Conservation (phyloP, 2,113 vertebrate species). For the Halcyon senegalensis region DNA sequence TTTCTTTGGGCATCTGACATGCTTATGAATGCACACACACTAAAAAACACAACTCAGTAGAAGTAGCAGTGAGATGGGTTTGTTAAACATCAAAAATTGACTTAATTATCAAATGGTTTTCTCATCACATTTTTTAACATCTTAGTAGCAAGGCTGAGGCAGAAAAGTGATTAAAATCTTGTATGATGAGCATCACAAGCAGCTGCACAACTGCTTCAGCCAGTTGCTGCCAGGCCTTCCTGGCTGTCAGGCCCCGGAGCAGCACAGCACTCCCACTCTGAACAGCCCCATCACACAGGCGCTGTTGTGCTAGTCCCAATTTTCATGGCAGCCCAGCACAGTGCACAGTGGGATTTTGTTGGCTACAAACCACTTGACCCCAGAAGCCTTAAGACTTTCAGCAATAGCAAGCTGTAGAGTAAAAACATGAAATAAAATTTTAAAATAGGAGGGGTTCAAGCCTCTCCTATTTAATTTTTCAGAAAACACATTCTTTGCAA, state of each 20-base stretch:
- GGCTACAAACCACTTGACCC: neutral
- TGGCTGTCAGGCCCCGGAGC: neutral
- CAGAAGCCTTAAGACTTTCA: neutral
- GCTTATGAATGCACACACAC: neutral
- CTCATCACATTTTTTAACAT: neutral
- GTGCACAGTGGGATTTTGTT: neutral
- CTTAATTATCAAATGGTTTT: neutral
- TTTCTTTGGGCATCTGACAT: neutral
- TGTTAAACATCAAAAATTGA: neutral
- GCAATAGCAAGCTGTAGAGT: neutral
- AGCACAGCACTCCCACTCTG: fast-evolving
- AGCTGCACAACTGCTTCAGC: neutral
- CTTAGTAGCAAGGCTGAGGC: neutral
- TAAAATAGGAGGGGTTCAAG: neutral
- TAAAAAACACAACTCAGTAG: neutral
- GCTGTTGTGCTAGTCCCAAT: fast-evolving
- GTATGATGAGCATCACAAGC: neutral
- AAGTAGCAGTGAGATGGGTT: neutral
- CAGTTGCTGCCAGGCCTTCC: neutral
- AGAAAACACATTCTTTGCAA: neutral
- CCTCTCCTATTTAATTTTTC: neutral
- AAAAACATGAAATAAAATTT: neutral
- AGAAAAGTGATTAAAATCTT: neutral
- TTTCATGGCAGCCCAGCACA: neutral
- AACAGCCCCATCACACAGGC: neutral